Evolutionary conservation across 2,113 vertebrate genomes (phyloP).

Genomic region (Gracilinanus agilis): DNA sequence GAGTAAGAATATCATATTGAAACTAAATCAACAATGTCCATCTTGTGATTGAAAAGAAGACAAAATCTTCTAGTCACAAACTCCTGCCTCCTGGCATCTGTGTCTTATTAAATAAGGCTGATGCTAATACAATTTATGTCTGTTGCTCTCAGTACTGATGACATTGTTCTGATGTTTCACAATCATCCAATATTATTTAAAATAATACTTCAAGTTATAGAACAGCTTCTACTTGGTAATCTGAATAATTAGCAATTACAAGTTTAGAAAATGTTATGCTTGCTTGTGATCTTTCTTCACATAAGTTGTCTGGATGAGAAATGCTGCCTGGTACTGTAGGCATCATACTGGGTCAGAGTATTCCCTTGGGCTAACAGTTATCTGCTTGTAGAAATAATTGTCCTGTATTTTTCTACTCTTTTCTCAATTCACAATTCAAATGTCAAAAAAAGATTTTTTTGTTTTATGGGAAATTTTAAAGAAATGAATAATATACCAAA

Average conservation of each 20-base stretch:
- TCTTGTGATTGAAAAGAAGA: slow-evolving; percentile 70
- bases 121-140: slow-evolving; percentile 22
- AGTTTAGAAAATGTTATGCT: slow-evolving; percentile 48
- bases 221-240: neutral
- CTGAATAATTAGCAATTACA: slow-evolving; percentile 58
- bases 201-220: too few relatives aligned
- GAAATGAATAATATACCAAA: too few relatives aligned
- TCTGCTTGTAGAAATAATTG: too few relatives aligned
- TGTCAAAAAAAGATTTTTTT: too few relatives aligned
- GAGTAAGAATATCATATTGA: slow-evolving; percentile 32
- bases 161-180: slow-evolving; percentile 41
- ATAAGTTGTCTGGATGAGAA: slow-evolving; percentile 51
- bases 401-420: too few relatives aligned
- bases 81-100: slow-evolving; percentile 19
- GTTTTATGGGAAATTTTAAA: too few relatives aligned
- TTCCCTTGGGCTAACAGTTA: slow-evolving; percentile 18
- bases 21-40: slow-evolving; percentile 67
- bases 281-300: slow-evolving; percentile 29
- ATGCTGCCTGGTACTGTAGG: slow-evolving; percentile 26
- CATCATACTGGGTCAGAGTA: neutral
- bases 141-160: slow-evolving; percentile 2
- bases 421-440: too few relatives aligned
- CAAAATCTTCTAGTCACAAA: slow-evolving; percentile 57
- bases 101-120: slow-evolving; percentile 44
- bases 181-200: neutral